phyloP scores from a whole-genome alignment of 2,113 vertebrate species.

The Mohoua ochrocephala region DNA sequence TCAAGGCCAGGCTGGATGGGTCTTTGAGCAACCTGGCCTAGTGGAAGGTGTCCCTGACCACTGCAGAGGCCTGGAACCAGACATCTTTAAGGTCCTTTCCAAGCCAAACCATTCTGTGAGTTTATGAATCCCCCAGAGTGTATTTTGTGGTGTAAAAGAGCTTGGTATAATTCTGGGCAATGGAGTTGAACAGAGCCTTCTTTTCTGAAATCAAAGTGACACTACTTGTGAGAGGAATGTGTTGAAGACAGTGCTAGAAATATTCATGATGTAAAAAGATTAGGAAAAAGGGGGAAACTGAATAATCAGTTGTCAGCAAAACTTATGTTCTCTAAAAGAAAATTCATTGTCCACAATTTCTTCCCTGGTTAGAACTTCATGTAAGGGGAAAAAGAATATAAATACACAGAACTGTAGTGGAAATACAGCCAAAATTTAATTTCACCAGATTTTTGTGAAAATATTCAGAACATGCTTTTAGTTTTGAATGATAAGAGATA shows the following conservation, averaged over 20 bases:
- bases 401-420: neutral
- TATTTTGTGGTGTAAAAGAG: neutral
- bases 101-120: neutral
- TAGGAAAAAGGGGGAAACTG: neutral
- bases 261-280: neutral
- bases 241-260: neutral
- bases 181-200: neutral
- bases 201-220: neutral
- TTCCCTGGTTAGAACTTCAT: neutral
- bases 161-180: neutral
- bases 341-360: neutral
- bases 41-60: neutral
- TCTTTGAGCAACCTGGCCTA: neutral
- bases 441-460: neutral
- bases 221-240: neutral
- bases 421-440: neutral
- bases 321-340: neutral
- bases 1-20: neutral
- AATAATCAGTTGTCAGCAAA: neutral
- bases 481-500: neutral
- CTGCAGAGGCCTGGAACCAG: neutral
- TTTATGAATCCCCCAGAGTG: neutral
- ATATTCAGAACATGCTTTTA: neutral
- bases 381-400: neutral
- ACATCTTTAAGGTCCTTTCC: neutral